Base-by-base conservation (phyloP, 2,888 invertebrate genomes). In the Cerceris ruficornis region DNA sequence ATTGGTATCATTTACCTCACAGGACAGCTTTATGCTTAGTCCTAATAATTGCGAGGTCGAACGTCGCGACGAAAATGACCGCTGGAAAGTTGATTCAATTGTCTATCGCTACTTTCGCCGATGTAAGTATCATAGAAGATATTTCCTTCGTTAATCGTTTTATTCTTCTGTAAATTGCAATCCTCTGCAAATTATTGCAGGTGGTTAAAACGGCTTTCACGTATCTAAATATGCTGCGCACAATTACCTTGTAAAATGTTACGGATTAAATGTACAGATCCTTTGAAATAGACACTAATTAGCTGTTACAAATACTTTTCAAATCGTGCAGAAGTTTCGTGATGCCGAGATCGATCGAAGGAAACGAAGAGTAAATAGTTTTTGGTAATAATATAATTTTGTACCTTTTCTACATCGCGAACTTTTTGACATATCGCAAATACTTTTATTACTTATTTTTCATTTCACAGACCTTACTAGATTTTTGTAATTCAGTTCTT, bases 41-140 rank as follows among this genome's bases (percentile, higher is more conserved):
- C 54, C 52, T 90, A 42, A 82, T 90, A 55, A 82, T 90, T 6
- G 39, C 80, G 8, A 83, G 88, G 52, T 81, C 88, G 6, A 89
- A 81, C 1, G 9, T 11, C n/a, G 83, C 85, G 0, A 76, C 82
- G 1, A 84, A 83, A 58, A 85, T 90, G 39, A 90, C 89, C 7
- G 90, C 90, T 58, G 89, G 88, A 28, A 90, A 89, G 70, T 70
- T 90, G 70, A 69, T 88, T 14, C 78, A 86, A 13, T 68, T 90
- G 28, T 90, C 90, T 7, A 60, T 90, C 42, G 68, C 59, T 9
- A 87, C 86, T 14, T 90, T 90, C 68, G 80, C 85, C 42, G 77
- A 84, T 28, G 90, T 90, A 69, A 80, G 89, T 88, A 73, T 4
- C 28, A 28, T 28, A 28, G 28, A 4, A 28, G 28, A 4, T 28